These are phyloP conservation scores for Lasioglossum calceatum DNA, from an alignment of 2,888 invertebrate species.

Conservation along the genomic window DNA sequence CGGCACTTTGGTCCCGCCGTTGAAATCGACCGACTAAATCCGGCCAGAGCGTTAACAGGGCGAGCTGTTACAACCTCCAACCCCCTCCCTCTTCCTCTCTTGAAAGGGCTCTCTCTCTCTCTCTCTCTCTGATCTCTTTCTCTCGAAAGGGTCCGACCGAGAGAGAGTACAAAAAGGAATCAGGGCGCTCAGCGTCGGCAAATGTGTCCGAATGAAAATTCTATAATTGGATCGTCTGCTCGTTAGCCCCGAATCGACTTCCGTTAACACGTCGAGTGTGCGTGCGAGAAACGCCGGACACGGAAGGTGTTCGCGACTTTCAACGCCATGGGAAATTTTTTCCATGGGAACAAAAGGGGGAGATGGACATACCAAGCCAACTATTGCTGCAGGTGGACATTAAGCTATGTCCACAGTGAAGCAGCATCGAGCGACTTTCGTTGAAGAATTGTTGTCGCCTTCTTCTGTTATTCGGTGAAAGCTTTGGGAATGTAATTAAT, in stretches of 20 bases:
- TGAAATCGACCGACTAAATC: conserved; percentile 60
- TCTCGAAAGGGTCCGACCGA: neutral
- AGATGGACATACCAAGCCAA: conserved; percentile 16
- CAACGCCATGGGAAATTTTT: neutral
- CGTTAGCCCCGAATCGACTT: conserved; percentile 78
- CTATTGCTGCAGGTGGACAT: neutral
- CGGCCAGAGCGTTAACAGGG: conserved; percentile 50
- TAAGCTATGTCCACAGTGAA: no score
- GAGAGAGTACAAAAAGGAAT: conserved; percentile 30
- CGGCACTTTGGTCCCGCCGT: conserved; percentile 25
- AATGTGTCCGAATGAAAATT: conserved; percentile 79
- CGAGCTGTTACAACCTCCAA: neutral
- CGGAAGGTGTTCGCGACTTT: conserved; percentile 18
- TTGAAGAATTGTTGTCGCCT: no score
- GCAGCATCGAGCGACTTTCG: no score
- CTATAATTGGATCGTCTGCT: conserved; percentile 81
- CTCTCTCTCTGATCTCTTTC: neutral
- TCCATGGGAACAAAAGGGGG: neutral
- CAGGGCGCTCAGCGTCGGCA: conserved; percentile 62
- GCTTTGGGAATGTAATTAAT: no score
- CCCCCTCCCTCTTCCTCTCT: neutral
- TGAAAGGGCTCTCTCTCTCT: neutral
- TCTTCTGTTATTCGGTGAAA: no score
- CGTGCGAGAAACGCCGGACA: conserved; percentile 47
- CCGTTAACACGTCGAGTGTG: conserved; percentile 73